phyloP scores from a whole-genome alignment of 2,113 vertebrate species.

The Tachycineta bicolor region DNA sequence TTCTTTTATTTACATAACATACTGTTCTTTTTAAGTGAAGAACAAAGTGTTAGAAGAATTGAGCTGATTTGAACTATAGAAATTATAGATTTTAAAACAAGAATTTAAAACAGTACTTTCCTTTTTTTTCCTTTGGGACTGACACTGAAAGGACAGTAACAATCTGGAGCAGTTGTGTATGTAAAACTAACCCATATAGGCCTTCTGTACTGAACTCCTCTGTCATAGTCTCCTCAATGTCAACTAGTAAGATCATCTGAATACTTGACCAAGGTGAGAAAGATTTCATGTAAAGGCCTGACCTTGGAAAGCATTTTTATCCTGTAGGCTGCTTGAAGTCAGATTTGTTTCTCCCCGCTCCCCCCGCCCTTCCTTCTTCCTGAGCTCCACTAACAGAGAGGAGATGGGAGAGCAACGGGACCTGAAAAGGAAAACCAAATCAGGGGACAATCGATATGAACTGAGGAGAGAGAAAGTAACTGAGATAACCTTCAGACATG shows the following conservation, averaged over 20 bases:
- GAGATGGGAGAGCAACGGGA: rapidly evolving
- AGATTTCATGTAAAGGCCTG: background rate
- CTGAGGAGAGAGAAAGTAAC: background rate
- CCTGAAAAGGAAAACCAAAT: background rate
- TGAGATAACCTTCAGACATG: background rate
- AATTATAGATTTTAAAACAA: background rate
- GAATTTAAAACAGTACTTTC: background rate
- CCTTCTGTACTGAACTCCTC: background rate
- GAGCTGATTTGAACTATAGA: background rate
- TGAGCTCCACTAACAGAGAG: background rate
- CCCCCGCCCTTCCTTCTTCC: background rate
- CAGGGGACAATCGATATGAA: background rate
- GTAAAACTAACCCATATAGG: background rate
- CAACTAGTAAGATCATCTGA: background rate
- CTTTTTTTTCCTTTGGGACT: background rate
- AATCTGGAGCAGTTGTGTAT: background rate
- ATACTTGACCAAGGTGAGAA: background rate
- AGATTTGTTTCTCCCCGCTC: background rate
- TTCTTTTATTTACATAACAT: background rate
- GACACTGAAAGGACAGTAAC: background rate
- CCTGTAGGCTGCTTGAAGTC: background rate
- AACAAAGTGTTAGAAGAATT: background rate
- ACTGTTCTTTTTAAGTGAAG: background rate
- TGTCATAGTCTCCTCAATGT: background rate
- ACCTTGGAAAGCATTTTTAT: background rate